These are phyloP conservation scores for Minunthozetes semirufus DNA, from an alignment of 2,888 invertebrate species.

Conservation along the genomic window DNA sequence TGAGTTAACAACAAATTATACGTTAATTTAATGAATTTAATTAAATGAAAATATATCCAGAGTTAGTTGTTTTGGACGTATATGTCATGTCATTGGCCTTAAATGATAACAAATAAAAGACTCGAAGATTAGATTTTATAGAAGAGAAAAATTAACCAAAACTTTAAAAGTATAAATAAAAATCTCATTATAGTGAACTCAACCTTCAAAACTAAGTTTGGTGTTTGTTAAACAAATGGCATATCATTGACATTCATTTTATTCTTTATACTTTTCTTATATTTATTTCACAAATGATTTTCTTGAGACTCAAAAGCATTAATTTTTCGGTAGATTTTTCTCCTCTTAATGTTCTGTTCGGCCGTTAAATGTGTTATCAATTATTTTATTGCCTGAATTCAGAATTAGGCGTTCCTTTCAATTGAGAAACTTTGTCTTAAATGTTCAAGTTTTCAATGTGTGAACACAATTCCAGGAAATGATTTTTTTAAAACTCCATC, in stretches of 20 bases:
- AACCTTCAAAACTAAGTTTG: neutral
- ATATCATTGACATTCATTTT: constrained; percentile 7
- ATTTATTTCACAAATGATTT: neutral
- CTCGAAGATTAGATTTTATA: neutral
- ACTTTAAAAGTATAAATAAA: too few species aligned
- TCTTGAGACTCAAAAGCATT: neutral
- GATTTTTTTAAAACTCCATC: neutral
- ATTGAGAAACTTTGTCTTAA: neutral
- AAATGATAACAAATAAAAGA: neutral
- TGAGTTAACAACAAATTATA: neutral
- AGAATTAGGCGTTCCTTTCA: constrained; percentile 1
- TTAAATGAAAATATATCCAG: neutral
- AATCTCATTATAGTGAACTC: neutral
- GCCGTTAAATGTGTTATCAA: neutral
- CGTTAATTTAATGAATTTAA: neutral
- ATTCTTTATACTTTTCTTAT: neutral
- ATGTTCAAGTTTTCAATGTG: neutral
- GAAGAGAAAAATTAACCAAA: too few species aligned
- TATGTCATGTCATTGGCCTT: constrained; percentile 18
- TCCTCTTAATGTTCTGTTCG: neutral
- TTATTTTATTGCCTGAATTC: neutral
- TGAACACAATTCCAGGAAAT: constrained; percentile 6
- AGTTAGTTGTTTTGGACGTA: neutral
- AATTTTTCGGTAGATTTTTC: neutral
- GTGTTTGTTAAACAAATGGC: neutral